Evolutionary conservation across 2,113 vertebrate species (phyloP).

Genomic region (Nycticryphes semicollaris): DNA sequence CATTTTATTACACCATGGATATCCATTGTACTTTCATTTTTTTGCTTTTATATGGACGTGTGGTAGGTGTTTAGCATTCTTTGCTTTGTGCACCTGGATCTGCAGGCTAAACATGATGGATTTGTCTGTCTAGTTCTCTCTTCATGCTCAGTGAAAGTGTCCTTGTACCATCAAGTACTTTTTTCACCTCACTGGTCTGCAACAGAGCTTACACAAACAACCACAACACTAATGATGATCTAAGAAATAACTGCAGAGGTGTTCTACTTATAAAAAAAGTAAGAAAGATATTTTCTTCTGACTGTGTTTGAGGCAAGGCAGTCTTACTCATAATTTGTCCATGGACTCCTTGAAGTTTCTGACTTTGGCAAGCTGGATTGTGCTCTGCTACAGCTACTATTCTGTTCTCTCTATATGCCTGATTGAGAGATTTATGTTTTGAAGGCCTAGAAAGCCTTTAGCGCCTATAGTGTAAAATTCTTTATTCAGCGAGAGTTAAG

Average conservation of each 20-base stretch:
- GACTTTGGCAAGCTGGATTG: neutral
- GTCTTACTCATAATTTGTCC: neutral
- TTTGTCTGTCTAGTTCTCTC: neutral
- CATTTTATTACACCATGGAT: neutral
- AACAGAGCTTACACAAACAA: neutral
- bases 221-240: neutral
- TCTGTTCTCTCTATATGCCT: neutral
- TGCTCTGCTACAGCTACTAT: neutral
- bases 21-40: neutral
- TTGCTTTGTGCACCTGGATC: neutral
- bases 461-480: neutral
- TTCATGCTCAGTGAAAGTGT: neutral
- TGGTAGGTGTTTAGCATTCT: neutral
- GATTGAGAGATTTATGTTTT: neutral
- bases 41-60: neutral
- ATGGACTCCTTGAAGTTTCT: neutral
- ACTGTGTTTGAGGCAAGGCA: neutral
- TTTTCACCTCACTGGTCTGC: neutral
- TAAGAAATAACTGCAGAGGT: neutral
- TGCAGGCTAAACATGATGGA: neutral
- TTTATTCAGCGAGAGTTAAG: neutral
- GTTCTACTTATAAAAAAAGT: neutral
- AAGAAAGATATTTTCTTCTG: neutral
- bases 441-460: neutral
- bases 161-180: neutral